phyloP scores from a whole-genome alignment of 2,797 vertebrate genomes.

The Chloroceryle inda region DNA sequence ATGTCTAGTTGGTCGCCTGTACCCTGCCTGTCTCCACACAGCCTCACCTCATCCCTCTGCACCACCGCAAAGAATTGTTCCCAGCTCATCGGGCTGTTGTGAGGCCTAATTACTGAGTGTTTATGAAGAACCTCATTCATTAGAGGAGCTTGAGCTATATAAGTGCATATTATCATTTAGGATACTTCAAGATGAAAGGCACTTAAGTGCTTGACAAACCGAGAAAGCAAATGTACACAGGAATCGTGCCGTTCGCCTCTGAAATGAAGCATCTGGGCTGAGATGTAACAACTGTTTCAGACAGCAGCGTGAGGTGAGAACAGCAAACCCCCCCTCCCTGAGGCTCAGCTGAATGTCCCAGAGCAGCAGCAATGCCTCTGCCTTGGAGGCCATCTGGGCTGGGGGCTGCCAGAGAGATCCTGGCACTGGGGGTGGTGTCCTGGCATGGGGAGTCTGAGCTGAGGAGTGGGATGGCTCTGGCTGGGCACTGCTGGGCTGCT shows the following conservation, averaged over 20 bases:
- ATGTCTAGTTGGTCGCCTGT: background rate
- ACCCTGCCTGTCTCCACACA: background rate
- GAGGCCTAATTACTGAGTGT: slow-evolving; percentile 50
- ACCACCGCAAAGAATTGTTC: background rate
- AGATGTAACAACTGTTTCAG: slow-evolving; percentile 10
- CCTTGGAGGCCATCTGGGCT: accelerated
- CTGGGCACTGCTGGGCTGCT: accelerated
- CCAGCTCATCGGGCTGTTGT: background rate
- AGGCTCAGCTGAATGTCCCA: background rate
- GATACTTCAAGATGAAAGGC: slow-evolving; percentile 72
- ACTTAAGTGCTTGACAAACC: slow-evolving; percentile 69
- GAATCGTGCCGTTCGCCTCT: background rate
- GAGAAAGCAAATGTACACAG: slow-evolving; percentile 60
- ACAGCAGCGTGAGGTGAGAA: accelerated
- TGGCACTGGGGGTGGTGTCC: background rate
- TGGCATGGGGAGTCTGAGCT: accelerated
- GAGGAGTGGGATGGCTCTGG: accelerated
- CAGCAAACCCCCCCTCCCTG: accelerated
- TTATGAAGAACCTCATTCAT: slow-evolving; percentile 66
- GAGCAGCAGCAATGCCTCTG: background rate
- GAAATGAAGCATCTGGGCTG: slow-evolving; percentile 58
- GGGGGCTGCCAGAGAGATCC: background rate
- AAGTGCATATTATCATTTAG: slow-evolving; percentile 66
- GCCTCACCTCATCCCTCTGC: background rate
- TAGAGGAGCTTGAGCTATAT: slow-evolving; percentile 54